A percentile compares a stretch with the other conserved stretches of the same genome.
phyloP scores from a whole-genome alignment of 64 coral and sea anemone genomes.

The Montipora capricornis region DNA sequence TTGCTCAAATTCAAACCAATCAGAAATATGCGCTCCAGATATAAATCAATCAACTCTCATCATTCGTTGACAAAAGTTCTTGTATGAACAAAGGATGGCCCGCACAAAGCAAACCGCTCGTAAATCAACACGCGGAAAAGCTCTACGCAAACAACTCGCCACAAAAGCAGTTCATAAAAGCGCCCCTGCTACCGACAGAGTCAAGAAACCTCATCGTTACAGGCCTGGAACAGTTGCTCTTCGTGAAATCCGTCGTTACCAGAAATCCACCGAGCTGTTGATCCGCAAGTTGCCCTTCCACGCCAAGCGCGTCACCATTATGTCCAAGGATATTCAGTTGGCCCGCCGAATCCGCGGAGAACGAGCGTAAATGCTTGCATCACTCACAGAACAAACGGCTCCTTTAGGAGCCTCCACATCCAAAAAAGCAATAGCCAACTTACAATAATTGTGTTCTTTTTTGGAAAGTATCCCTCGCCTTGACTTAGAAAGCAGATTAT shows the following conservation, averaged over 20 bases:
- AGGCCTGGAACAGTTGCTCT: conserved; percentile 94
- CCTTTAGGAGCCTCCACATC: too few relatives aligned
- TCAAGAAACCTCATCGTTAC: conserved; percentile 93
- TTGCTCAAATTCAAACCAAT: too few relatives aligned
- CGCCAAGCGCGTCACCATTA: conserved; percentile 63
- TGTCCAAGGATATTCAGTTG: conserved; percentile 66
- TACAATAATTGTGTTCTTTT: too few relatives aligned
- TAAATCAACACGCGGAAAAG: conserved; percentile 77
- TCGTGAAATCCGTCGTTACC: conserved; percentile 94
- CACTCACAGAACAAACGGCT: too few relatives aligned
- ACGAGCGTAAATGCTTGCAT: conserved; percentile 9
- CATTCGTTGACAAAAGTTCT: too few relatives aligned
- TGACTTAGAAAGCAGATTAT: too few relatives aligned
- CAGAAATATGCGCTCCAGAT: too few relatives aligned
- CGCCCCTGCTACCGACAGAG: conserved; percentile 74
- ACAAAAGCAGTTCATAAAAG: conserved; percentile 83
- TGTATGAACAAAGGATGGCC: conserved; percentile 27
- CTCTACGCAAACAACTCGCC: conserved; percentile 75
- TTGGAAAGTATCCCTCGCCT: too few relatives aligned
- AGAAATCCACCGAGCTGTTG: conserved; percentile 89
- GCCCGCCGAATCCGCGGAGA: conserved; percentile 66
- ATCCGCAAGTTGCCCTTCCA: conserved; percentile 96
- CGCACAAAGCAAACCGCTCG: conserved; percentile 78
- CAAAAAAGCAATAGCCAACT: too few relatives aligned
- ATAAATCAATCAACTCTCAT: too few relatives aligned